Evolutionary conservation across 92 coral and sea anemone genomes (phyloP).

Genomic region (Epizoanthus scotinus): DNA sequence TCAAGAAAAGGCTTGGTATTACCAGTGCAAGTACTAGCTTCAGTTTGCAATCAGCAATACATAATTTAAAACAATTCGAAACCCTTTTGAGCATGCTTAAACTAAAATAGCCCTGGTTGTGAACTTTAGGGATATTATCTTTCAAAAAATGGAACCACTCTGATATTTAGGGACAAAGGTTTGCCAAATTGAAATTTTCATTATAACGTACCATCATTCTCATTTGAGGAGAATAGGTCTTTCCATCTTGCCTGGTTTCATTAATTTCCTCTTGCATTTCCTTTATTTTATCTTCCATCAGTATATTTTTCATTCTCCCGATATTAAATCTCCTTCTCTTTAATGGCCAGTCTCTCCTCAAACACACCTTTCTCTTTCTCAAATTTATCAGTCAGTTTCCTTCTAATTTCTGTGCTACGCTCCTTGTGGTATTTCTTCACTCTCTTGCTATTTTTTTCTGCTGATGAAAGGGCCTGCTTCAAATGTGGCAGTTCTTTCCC

Average conservation of each 20-base stretch:
- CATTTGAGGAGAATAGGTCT: conserved; percentile 9
- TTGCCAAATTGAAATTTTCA: too few relatives aligned
- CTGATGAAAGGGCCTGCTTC: not conserved
- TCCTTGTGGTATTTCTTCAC: not conserved
- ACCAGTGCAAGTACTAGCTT: too few relatives aligned
- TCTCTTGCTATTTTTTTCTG: not conserved
- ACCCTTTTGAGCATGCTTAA: not conserved
- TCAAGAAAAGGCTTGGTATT: too few relatives aligned
- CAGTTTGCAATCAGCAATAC: too few relatives aligned
- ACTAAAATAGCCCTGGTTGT: too few relatives aligned
- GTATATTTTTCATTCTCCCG: conserved; percentile 20
- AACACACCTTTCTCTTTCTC: not conserved
- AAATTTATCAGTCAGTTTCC: not conserved
- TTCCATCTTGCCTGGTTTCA: conserved; percentile 15
- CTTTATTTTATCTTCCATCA: conserved; percentile 2
- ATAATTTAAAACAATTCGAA: too few relatives aligned
- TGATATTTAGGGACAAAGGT: too few relatives aligned
- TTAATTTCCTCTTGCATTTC: conserved; percentile 15
- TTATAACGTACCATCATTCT: conserved; percentile 10
- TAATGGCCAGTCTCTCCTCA: not conserved
- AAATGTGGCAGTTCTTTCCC: not conserved
- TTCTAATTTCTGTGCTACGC: not conserved
- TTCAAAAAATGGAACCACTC: too few relatives aligned
- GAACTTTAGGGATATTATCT: too few relatives aligned
- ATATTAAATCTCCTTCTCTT: not conserved